These are phyloP conservation scores for Drosophila ficusphila DNA, from an alignment of 1,140 invertebrate species.

Conservation along the genomic window DNA sequence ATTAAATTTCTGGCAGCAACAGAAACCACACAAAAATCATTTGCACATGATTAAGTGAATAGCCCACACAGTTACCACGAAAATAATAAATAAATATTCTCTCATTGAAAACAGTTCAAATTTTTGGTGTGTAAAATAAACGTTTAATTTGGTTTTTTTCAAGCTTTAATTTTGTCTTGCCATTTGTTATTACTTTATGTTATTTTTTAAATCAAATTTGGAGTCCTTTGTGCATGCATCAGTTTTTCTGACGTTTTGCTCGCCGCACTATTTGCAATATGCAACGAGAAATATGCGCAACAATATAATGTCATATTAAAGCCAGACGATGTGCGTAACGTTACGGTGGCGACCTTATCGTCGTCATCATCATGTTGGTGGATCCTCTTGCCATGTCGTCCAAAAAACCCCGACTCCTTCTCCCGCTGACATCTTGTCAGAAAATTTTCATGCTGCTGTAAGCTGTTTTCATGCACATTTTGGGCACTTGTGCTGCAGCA, in stretches of 20 bases:
- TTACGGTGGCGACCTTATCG: slow-evolving; percentile 18
- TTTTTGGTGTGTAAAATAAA: too few species aligned
- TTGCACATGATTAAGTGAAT: too few species aligned
- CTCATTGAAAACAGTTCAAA: too few species aligned
- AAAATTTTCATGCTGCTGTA: slow-evolving; percentile 79
- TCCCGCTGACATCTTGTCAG: slow-evolving; percentile 55
- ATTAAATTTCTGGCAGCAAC: too few species aligned
- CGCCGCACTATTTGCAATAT: slow-evolving; percentile 45
- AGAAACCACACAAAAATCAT: too few species aligned
- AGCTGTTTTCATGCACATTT: slow-evolving; percentile 81
- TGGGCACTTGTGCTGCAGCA: slow-evolving; percentile 71
- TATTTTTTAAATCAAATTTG: not conserved
- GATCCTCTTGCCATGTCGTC: slow-evolving; percentile 4
- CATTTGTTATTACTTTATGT: not conserved
- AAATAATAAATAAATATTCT: too few species aligned
- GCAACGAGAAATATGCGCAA: slow-evolving; percentile 46
- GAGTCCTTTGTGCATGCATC: not conserved
- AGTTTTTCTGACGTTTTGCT: not conserved
- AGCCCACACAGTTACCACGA: not conserved
- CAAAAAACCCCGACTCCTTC: slow-evolving; percentile 4
- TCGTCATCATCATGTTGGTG: slow-evolving; percentile 20
- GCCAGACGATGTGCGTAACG: slow-evolving; percentile 67
- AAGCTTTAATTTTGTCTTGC: not conserved
- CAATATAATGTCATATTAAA: slow-evolving; percentile 68
- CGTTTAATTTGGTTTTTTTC: not conserved